These are phyloP conservation scores for Cabera pusaria DNA, from an alignment of 2,888 invertebrate genomes.

Conservation along the genomic window DNA sequence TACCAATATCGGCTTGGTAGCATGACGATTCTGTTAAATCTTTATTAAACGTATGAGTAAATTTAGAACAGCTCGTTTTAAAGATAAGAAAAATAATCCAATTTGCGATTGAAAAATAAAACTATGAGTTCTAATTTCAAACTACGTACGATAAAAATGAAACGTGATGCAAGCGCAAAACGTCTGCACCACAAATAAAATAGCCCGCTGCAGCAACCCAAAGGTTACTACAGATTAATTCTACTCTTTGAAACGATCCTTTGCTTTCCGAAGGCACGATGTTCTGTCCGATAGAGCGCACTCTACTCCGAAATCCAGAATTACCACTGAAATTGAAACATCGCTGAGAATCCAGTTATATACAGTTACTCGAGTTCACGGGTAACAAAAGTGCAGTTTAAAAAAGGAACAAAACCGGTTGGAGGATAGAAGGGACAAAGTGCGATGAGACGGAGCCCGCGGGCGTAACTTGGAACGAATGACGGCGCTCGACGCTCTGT, in stretches of 20 bases:
- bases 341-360: slow-evolving; percentile 25
- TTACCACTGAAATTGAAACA: slow-evolving; percentile 32
- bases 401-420: slow-evolving; percentile 30
- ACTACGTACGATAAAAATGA: too few relatives aligned
- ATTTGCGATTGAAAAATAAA: too few relatives aligned
- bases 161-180: background rate
- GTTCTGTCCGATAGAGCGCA: slow-evolving; percentile 14
- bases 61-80: too few relatives aligned
- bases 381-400: slow-evolving; percentile 32
- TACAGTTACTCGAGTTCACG: slow-evolving; percentile 34
- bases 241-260: slow-evolving; percentile 19
- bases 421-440: slow-evolving; percentile 30
- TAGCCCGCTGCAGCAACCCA: slow-evolving; percentile 5
- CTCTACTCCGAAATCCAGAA: slow-evolving; percentile 22
- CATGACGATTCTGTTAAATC: too few relatives aligned
- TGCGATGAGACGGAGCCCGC: slow-evolving; percentile 24
- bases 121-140: too few relatives aligned
- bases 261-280: slow-evolving; percentile 19
- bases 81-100: too few relatives aligned
- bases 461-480: slow-evolving; percentile 22
- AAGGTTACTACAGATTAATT: slow-evolving; percentile 18
- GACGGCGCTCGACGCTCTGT: slow-evolving; percentile 2
- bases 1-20: too few relatives aligned
- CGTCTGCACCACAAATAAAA: slow-evolving; percentile 6
- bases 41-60: too few relatives aligned